Percentiles rank a stretch among this genome's conserved stretches.
Evolutionary conservation across 2,113 vertebrate species (phyloP).

Genomic region (Aix galericulata): DNA sequence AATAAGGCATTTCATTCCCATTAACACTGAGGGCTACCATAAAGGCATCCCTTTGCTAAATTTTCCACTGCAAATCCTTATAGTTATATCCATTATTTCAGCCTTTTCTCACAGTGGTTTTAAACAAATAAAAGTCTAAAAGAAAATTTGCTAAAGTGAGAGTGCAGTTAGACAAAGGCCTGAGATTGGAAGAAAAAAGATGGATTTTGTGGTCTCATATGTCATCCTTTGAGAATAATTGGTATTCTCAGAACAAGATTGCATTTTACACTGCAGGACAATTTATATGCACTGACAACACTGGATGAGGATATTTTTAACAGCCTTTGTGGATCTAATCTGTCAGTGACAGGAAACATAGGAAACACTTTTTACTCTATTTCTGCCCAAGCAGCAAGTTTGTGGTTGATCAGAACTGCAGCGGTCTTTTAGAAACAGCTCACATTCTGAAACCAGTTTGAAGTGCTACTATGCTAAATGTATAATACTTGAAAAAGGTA

Average conservation of each 20-base stretch:
- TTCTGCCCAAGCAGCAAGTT: background rate
- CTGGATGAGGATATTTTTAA: background rate
- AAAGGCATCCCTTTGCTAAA: background rate
- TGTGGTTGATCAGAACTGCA: background rate
- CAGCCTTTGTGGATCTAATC: background rate
- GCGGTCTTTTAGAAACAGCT: background rate
- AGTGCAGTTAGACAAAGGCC: background rate
- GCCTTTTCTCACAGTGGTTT: background rate
- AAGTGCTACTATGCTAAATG: background rate
- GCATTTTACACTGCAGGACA: background rate
- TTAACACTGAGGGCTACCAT: background rate
- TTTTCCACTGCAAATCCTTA: background rate
- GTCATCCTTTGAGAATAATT: background rate
- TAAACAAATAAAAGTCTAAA: background rate
- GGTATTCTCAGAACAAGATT: background rate
- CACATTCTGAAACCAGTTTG: background rate
- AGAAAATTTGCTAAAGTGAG: background rate
- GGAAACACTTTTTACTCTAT: background rate
- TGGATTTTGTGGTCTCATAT: background rate
- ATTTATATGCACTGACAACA: background rate
- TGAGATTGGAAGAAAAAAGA: background rate
- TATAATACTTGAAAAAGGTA: background rate
- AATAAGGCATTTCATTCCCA: background rate
- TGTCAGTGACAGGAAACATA: background rate
- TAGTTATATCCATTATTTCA: background rate